phyloP scores from a whole-genome alignment of 2,113 vertebrate species.

The Xenus cinereus region DNA sequence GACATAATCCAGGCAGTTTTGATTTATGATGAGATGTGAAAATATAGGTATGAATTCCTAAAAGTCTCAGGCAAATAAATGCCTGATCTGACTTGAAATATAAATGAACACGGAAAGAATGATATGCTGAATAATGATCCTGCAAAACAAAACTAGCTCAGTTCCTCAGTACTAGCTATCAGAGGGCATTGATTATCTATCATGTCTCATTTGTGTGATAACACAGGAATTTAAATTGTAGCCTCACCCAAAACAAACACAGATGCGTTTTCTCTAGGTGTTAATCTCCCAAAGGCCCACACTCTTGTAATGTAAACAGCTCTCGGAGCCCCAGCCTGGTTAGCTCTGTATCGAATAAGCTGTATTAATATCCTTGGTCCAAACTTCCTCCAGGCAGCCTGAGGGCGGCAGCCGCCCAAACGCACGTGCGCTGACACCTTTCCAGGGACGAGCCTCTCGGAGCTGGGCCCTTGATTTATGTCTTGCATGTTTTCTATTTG shows the following conservation, averaged over 20 bases:
- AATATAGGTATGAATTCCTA: neutral
- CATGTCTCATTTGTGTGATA: constrained; percentile 82
- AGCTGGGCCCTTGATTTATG: constrained; percentile 5
- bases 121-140: constrained; percentile 47
- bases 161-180: constrained; percentile 79
- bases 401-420: constrained; percentile 54
- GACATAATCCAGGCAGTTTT: constrained; percentile 4
- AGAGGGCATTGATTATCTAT: constrained; percentile 87
- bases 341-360: constrained; percentile 77
- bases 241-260: constrained; percentile 70
- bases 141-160: constrained; percentile 80
- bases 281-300: constrained; percentile 49
- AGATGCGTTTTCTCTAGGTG: constrained; percentile 69
- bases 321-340: constrained; percentile 68
- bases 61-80: constrained; percentile 23
- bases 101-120: neutral
- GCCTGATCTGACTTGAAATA: constrained; percentile 28
- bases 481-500: constrained; percentile 25
- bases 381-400: constrained; percentile 77
- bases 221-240: constrained; percentile 79
- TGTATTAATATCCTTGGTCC: constrained; percentile 79
- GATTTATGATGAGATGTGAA: constrained; percentile 5
- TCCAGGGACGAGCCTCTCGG: neutral
- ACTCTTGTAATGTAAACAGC: constrained; percentile 49
- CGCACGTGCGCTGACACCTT: constrained; percentile 14